A percentile compares a stretch with the other conserved stretches of the same genome.
Conservation (phyloP, 2,797 vertebrate genomes). For the Notolepis coatsorum region DNA sequence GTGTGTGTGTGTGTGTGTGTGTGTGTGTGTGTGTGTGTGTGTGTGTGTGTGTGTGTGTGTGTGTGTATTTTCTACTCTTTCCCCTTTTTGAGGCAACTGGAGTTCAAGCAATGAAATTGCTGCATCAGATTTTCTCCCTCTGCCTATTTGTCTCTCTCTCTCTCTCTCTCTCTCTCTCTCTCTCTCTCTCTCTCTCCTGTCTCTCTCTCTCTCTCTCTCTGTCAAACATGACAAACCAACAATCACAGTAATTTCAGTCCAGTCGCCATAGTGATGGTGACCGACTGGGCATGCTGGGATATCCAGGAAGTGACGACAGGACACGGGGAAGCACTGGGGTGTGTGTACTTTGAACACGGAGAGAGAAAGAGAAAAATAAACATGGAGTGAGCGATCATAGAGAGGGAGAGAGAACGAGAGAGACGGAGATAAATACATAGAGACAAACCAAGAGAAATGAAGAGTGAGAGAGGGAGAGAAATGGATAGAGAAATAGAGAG, state of each 20-base stretch:
- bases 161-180: background rate
- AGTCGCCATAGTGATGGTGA: slow-evolving; percentile 40
- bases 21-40: background rate
- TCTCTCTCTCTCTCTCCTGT: background rate
- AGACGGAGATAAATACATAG: background rate
- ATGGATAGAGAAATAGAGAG: background rate
- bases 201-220: slow-evolving; percentile 4
- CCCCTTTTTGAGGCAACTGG: slow-evolving; percentile 29
- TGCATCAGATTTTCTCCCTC: slow-evolving; percentile 15
- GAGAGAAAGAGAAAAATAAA: slow-evolving; percentile 1
- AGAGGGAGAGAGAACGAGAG: background rate
- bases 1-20: background rate
- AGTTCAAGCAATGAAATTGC: slow-evolving; percentile 50
- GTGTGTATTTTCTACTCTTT: background rate
- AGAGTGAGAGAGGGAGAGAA: background rate
- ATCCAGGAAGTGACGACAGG: slow-evolving; percentile 32
- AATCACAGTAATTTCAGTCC: slow-evolving; percentile 25
- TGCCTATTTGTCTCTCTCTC: background rate
- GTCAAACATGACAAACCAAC: slow-evolving; percentile 1
- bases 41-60: background rate
- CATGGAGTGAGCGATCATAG: background rate
- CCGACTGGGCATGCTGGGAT: slow-evolving; percentile 35
- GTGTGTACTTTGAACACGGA: background rate
- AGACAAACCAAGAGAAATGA: background rate
- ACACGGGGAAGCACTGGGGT: slow-evolving; percentile 26